Conservation (phyloP, 2,797 vertebrate genomes). For the Rhincodon typus region DNA sequence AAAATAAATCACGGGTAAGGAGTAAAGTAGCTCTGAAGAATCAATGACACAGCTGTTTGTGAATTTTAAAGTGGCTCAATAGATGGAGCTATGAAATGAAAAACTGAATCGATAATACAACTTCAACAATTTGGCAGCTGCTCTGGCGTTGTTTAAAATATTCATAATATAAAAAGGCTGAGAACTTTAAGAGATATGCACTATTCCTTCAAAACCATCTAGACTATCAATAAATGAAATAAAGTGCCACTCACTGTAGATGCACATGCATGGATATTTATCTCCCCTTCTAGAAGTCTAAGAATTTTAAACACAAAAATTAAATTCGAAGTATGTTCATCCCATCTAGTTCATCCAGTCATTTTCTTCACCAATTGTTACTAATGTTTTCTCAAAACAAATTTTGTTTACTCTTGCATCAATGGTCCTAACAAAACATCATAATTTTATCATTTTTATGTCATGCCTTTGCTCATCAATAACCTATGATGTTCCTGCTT, state of each 20-base stretch:
- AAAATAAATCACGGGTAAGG: neutral
- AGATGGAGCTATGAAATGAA: neutral
- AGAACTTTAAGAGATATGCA: neutral
- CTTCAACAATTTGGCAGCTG: neutral
- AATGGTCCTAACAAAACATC: neutral
- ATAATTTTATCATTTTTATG: neutral
- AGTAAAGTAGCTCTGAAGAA: slow-evolving; percentile 6
- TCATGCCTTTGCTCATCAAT: neutral
- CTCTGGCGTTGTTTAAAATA: neutral
- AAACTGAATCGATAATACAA: neutral
- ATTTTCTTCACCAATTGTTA: neutral
- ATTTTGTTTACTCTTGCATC: neutral
- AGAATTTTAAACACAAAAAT: neutral
- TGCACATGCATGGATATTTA: neutral
- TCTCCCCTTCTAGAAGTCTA: neutral
- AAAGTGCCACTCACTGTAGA: neutral
- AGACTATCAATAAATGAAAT: neutral
- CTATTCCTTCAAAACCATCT: neutral
- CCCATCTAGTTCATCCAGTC: neutral
- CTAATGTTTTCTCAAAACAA: neutral
- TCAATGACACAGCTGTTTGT: slow-evolving; percentile 30
- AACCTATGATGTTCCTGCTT: neutral
- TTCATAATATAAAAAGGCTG: neutral
- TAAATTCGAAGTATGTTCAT: neutral
- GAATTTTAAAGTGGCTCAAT: slow-evolving; percentile 20